Conservation (phyloP, 2,888 invertebrate genomes). For the Tethea ocularis region DNA sequence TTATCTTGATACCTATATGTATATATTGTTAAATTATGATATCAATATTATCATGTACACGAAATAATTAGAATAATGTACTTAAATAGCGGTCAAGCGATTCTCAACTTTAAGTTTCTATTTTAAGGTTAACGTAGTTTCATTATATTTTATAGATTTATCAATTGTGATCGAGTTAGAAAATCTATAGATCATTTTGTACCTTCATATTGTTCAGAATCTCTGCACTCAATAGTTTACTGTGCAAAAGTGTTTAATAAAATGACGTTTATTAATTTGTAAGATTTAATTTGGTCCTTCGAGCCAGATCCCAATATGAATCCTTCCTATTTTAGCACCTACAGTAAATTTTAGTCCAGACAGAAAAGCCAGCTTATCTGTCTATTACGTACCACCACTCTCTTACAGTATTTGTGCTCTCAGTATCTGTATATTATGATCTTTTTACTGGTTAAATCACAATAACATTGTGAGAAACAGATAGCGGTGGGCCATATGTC, state of each 20-base stretch:
- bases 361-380: no score
- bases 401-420: no score
- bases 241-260: conserved; percentile 50
- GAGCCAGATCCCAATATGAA: background rate
- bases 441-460: no score
- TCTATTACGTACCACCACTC: no score
- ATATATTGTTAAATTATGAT: conserved; percentile 6
- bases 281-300: conserved; percentile 25
- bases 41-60: background rate
- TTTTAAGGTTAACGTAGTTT: conserved; percentile 31
- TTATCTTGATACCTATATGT: background rate
- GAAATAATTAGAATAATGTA: background rate
- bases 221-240: conserved; percentile 61
- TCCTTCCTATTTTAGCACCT: background rate
- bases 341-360: no score
- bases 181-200: conserved; percentile 39
- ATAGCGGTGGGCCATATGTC: no score
- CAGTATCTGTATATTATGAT: no score
- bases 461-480: no score
- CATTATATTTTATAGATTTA: conserved; percentile 24
- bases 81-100: conserved; percentile 15
- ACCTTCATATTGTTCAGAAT: conserved; percentile 50
- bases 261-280: conserved; percentile 35
- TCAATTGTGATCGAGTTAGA: conserved; percentile 39
- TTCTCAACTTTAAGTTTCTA: conserved; percentile 23